These are phyloP conservation scores for Megaustenia siamemsis DNA, from an alignment of 2,888 invertebrate genomes.

Conservation along the genomic window DNA sequence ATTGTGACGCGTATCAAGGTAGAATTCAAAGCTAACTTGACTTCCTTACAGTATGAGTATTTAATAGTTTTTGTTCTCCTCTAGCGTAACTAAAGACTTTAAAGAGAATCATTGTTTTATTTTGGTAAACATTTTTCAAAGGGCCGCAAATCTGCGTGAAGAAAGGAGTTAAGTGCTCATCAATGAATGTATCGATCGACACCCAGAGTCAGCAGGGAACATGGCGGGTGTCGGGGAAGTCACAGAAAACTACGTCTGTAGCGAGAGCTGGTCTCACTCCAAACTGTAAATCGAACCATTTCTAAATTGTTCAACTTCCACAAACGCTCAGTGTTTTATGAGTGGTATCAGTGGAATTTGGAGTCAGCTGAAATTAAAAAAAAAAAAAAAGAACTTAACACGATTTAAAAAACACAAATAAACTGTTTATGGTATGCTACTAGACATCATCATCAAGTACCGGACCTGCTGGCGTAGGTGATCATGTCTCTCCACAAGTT, in stretches of 20 bases:
- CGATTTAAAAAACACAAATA: too few relatives aligned
- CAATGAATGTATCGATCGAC: conserved; percentile 23
- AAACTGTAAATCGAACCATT: neutral
- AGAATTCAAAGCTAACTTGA: too few relatives aligned
- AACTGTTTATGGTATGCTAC: too few relatives aligned
- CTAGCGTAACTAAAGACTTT: neutral
- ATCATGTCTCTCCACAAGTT: too few relatives aligned
- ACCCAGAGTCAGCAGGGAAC: conserved; percentile 40
- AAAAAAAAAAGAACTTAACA: too few relatives aligned
- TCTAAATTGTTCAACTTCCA: neutral
- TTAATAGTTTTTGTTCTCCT: neutral
- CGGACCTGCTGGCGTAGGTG: too few relatives aligned
- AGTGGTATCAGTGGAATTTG: too few relatives aligned
- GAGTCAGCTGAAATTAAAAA: too few relatives aligned
- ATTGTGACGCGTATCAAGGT: too few relatives aligned
- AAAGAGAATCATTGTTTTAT: neutral
- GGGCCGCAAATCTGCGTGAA: conserved; percentile 9
- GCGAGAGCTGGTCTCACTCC: conserved; percentile 12
- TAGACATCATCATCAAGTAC: too few relatives aligned
- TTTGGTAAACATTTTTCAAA: neutral
- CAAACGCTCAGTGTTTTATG: too few relatives aligned
- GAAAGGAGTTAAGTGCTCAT: neutral
- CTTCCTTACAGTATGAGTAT: too few relatives aligned
- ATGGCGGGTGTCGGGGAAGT: conserved; percentile 47
- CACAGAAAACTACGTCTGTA: neutral